Evolutionary conservation across 1,140 invertebrate species (phyloP).

Genomic region (Drosophila kepulauana): DNA sequence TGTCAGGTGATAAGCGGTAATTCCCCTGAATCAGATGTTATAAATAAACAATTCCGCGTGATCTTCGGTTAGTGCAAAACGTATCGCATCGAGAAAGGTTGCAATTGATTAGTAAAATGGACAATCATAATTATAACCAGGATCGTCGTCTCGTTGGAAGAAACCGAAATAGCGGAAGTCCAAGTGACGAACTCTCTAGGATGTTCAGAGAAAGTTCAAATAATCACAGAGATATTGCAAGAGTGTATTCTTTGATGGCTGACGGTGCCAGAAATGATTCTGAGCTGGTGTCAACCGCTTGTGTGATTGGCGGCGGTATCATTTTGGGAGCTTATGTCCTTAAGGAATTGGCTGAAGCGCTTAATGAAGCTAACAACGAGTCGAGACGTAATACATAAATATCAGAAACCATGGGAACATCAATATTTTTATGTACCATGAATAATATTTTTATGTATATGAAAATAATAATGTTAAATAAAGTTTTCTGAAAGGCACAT

Average conservation of each 20-base stretch:
- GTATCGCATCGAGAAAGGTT: not conserved
- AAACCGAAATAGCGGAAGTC: not conserved
- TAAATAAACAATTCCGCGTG: too few species aligned
- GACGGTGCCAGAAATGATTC: slow-evolving; percentile 1
- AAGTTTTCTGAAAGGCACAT: too few species aligned
- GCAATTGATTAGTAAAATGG: not conserved
- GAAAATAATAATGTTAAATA: too few species aligned
- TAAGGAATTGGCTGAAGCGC: not conserved
- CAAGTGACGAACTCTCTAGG: too few species aligned
- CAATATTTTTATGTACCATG: too few species aligned
- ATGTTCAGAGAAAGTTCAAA: not conserved
- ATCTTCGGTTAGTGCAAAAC: too few species aligned
- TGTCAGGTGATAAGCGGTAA: too few species aligned
- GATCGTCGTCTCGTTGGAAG: not conserved
- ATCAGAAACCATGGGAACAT: too few species aligned
- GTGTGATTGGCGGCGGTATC: not conserved
- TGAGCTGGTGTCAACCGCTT: not conserved
- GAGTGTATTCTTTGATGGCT: not conserved
- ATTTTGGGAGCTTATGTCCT: not conserved
- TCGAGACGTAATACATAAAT: too few species aligned
- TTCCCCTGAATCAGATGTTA: too few species aligned
- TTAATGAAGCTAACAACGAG: too few species aligned
- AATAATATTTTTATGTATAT: too few species aligned
- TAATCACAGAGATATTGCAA: not conserved
- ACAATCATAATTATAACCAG: not conserved